Evolutionary conservation across 2,113 vertebrate genomes (phyloP), one percentile per base, ranked within the genome.

Genomic region (Siniperca knerii): DNA sequence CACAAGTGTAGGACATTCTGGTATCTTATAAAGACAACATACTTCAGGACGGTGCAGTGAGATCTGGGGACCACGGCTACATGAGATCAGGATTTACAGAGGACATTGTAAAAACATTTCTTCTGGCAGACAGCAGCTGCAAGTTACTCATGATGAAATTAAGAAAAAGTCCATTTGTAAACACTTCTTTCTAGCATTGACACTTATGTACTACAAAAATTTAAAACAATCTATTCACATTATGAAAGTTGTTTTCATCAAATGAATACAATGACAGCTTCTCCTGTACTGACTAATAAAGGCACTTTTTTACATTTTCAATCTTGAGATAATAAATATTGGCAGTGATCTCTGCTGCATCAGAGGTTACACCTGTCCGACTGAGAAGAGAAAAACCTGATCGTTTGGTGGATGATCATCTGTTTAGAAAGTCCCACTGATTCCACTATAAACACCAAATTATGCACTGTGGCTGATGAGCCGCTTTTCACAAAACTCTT

Each of bases 291-390:
- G 60, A 80, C 60, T n/a, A 61, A 74, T 50, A 70, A 91, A 94
- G 93, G 94, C 93, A 94, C 94, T 89, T 89, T 37, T 50, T 0
- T 35, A 35, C 74, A 37, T 10, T 6, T 33, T 72, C 13, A 29
- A 46, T 72, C 29, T 48, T 87, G 87, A 92, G 79, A 91, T 79
- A 65, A 84, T 9, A 11, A 46, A 55, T 8, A 44, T 29, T 79
- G 84, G 79, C 68, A 76, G 65, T 72, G 77, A 75, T 77, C 3
- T 58, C 0, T 20, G 68, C 64, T 50, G 37, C 48, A 72, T 74
- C 21, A 29, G 57, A 91, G 64, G 35, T 48, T 20, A 33, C 54
- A 72, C 7, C 29, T 46, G 16, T 23, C 35, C 0, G 20, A 79
- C 25, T 62, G 66, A 85, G 40, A 73, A 35, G 52, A 80, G 37